phyloP scores from a whole-genome alignment of 37 sponge, comb jelly and placozoan species.

The Eunapius fragilis region DNA sequence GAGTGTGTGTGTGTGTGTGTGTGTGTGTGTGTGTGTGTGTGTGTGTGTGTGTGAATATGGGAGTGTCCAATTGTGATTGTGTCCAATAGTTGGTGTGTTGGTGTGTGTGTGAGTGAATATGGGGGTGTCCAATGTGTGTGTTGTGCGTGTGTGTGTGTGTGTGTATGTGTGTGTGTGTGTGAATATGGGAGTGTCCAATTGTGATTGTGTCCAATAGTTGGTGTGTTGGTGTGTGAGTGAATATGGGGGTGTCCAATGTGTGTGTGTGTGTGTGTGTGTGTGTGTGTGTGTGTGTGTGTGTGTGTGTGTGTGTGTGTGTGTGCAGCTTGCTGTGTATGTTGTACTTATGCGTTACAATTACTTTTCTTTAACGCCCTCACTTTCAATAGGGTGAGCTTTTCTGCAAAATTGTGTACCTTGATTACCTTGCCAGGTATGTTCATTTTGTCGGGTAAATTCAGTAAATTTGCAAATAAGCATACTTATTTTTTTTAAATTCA shows the following conservation, averaged over 20 bases:
- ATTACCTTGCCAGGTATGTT: slow-evolving; percentile 68
- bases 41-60: slow-evolving; percentile 1
- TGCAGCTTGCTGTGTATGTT: not conserved
- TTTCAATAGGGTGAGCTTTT: slow-evolving; percentile 70
- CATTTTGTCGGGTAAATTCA: not conserved
- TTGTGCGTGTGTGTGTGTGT: not conserved
- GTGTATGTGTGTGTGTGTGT: not conserved
- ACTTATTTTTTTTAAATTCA: no score
- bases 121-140: no score
- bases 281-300: not conserved
- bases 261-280: slow-evolving; percentile 5
- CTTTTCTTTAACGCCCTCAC: not conserved
- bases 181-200: not conserved
- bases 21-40: not conserved
- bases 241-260: no score
- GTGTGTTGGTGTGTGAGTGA: not conserved
- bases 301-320: not conserved
- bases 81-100: no score
- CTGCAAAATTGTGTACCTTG: slow-evolving; percentile 63
- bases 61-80: no score
- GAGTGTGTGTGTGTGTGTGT: not conserved
- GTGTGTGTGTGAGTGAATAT: no score
- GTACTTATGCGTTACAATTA: not conserved
- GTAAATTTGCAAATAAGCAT: no score
- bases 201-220: not conserved